Base-by-base conservation (phyloP, 2,113 vertebrate species). In the Neopipo cinnamomea region DNA sequence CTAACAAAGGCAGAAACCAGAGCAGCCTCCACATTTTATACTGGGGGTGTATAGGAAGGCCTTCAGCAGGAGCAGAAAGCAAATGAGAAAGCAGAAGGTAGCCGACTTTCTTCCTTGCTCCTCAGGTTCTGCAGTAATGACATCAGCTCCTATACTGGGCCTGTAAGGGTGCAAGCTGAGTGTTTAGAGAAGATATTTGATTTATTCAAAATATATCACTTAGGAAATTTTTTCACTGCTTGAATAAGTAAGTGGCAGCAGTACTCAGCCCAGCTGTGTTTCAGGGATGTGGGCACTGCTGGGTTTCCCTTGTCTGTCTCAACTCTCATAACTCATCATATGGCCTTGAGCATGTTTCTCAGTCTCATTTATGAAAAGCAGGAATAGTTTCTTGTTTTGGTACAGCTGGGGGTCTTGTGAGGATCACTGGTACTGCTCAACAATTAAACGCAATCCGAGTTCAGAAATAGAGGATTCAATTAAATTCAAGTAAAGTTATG, bases 211-310 rank as follows among this genome's bases (percentile, higher is more conserved):
- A 65, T 0, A 0, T 24, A 8, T 56, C 16, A 5, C 18, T 65
- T 22, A 13, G 58, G 58, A 63, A n/a, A 14, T 75, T 37, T 68
- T 91, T 42, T 3, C 6, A 6, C 35, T 44, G n/a, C 33, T 79
- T 35, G 56, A 55, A 1, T 21, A 63, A 56, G 49, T 83, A 3
- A 1, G 22, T 56, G n/a, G 21, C 44, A 44, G 56, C 28, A 63
- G 10, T 31, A 61, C 30, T 50, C 42, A 75, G n/a, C 56, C 16
- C 37, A 50, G 27, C 58, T 76, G 27, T 59, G 37, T n/a, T 53
- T 7, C 14, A 17, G 49, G 41, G 49, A 44, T 0, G 0, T 39
- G 50, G 58, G 39, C 35, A 46, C 65, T 2, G 2, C 31, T 78
- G 61, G 3, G 47, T 55, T 90, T 42, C 12, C 23, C 1, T 0